Evolutionary conservation across 2,888 invertebrate species (phyloP), one percentile per base, ranked within the genome.

Genomic region (Podabrus alpinus): DNA sequence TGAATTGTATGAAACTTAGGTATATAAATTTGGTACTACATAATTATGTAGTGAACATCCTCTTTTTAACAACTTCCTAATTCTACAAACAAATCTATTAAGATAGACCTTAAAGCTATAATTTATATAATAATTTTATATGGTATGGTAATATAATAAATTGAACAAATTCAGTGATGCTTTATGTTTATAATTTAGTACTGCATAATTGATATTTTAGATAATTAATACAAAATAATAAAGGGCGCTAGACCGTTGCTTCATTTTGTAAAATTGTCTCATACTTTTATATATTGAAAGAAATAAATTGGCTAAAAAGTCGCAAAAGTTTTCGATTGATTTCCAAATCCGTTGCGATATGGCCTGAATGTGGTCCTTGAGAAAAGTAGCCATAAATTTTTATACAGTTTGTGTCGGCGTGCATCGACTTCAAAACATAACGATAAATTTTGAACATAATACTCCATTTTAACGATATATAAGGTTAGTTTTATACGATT

Each of bases 321-420:
- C 69, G 68, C 74, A 77, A 77, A 79, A 78, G 29, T 74, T 69
- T 45, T 59, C 76, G 76, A 77, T 79, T 79, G 77, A 77, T 77
- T 74, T 67, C 62, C 66, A 75, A 79, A 79, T 78, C 77, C 77
- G 77, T 67, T 70, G 73, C 73, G 74, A 76, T 72, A 80, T 80
- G 79, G 74, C 72, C 59, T 74, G 76, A 77, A 75, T 73, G 77
- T 74, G 73, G 76, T 76, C 74, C 70, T 73, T 79, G 69, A 76
- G 77, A 82, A 78, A 78, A 79, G 73, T 74, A 77, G 79, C 78
- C 80, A 83, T 84, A 84, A 83, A 84, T 84, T 84, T 83, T 83
- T 83, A 83, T 82, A 80, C 81, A 75, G 82, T 81, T 80, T 76
- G 75, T 75, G 73, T 72, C 78, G 81, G 79, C 83, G 81, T 82